Percentiles rank a stretch among this genome's conserved stretches.
phyloP scores from a whole-genome alignment of 1,140 invertebrate species.

The Drosophila nasuta region DNA sequence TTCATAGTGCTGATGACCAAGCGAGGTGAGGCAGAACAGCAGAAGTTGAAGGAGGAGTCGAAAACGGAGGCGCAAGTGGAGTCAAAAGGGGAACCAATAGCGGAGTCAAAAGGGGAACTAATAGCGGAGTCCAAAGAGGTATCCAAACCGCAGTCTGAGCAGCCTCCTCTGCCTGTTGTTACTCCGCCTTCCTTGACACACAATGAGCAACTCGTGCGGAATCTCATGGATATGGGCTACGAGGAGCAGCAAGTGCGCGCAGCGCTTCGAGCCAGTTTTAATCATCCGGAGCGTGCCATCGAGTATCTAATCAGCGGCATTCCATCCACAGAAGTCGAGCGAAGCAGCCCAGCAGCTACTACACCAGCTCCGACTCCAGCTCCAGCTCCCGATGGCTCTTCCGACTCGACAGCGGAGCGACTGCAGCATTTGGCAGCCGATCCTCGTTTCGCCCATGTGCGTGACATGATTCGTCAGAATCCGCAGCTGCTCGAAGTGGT shows the following conservation, averaged over 20 bases:
- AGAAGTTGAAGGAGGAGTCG: constrained; percentile 1
- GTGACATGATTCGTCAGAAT: constrained; percentile 60
- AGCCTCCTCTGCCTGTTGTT: no score
- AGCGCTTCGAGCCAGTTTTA: constrained; percentile 72
- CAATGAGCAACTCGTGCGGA: constrained; percentile 54
- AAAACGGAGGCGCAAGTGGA: neutral
- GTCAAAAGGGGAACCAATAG: neutral
- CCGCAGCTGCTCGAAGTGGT: constrained; percentile 54
- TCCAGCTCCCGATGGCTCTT: neutral
- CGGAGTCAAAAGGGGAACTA: no score
- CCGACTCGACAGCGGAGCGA: neutral
- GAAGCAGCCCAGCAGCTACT: neutral
- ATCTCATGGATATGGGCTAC: constrained; percentile 74
- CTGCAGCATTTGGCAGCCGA: constrained; percentile 41
- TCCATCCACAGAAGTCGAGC: constrained; percentile 20
- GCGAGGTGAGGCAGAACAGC: neutral
- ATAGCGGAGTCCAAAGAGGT: no score
- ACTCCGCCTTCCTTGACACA: constrained; percentile 16
- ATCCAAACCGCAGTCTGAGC: no score
- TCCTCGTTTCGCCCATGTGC: constrained; percentile 51
- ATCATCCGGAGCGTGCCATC: constrained; percentile 78
- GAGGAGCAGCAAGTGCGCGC: constrained; percentile 66
- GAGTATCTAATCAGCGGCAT: constrained; percentile 72
- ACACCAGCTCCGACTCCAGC: neutral
- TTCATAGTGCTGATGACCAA: constrained; percentile 73